Evolutionary conservation across 2,113 vertebrate species (phyloP).

Genomic region (Oenanthe oenanthe): DNA sequence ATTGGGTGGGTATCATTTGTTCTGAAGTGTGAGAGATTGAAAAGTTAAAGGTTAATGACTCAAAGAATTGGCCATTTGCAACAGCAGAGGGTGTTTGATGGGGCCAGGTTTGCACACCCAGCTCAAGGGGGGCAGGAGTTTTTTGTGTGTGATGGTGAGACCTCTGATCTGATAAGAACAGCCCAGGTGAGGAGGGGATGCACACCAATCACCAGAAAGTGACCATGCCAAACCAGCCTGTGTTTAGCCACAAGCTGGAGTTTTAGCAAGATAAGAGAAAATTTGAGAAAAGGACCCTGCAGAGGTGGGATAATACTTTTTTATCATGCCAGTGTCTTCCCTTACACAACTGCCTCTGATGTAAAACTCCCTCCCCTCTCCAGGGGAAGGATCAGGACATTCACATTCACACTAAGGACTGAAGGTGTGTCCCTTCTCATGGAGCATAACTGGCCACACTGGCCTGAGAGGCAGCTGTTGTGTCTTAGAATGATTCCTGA

Average conservation of each 20-base stretch:
- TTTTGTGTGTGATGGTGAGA: background rate
- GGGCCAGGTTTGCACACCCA: background rate
- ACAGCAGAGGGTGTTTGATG: background rate
- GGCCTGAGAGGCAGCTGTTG: fast-evolving
- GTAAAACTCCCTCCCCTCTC: fast-evolving
- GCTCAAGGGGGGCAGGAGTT: background rate
- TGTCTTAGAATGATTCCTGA: background rate
- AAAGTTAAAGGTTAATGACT: background rate
- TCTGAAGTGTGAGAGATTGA: background rate
- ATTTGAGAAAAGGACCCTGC: background rate
- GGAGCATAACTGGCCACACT: too few relatives aligned
- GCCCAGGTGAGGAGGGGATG: background rate
- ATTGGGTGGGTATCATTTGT: background rate
- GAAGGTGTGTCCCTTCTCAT: background rate
- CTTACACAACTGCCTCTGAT: background rate
- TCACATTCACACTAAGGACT: fast-evolving
- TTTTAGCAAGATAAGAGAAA: background rate
- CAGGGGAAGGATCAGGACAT: background rate
- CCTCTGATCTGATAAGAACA: background rate
- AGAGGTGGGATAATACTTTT: background rate
- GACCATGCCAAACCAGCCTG: too few relatives aligned
- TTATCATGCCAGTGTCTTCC: background rate
- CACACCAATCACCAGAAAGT: background rate
- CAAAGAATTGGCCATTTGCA: background rate
- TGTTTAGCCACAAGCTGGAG: fast-evolving